Conservation (phyloP, 2,888 invertebrate genomes). For the Meteorus cinctellus region DNA sequence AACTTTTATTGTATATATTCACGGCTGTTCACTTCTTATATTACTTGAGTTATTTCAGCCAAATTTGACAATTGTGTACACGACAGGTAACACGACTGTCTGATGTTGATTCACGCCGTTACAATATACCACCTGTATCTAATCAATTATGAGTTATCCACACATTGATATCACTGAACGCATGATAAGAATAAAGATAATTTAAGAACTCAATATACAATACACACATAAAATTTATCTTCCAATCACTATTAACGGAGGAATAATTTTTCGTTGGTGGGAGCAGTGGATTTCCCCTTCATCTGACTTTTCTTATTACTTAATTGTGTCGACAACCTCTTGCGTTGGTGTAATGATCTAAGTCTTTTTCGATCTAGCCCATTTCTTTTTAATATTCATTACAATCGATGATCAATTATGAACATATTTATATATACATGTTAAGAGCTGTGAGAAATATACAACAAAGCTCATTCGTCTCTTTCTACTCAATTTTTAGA, state of each 20-base stretch:
- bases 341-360: not conserved
- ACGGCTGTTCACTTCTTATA: not conserved
- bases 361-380: not conserved
- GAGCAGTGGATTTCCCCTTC: not conserved
- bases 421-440: not conserved
- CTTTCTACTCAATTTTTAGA: not conserved
- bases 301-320: not conserved
- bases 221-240: not conserved
- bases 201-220: not conserved
- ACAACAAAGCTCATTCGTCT: not conserved
- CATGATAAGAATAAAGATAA: conserved; percentile 22
- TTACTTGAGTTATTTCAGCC: not conserved
- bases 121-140: conserved; percentile 3
- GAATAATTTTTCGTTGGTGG: not conserved
- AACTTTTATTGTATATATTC: not conserved
- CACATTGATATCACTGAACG: conserved; percentile 23
- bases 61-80: not conserved
- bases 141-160: conserved; percentile 20
- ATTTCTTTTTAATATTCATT: not conserved
- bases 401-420: not conserved
- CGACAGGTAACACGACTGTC: not conserved
- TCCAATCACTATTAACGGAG: not conserved
- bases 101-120: not conserved
- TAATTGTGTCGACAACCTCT: not conserved
- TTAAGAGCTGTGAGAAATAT: not conserved